Evolutionary conservation across 2,113 vertebrate species (phyloP).

Genomic region (Coracopsis vasa): DNA sequence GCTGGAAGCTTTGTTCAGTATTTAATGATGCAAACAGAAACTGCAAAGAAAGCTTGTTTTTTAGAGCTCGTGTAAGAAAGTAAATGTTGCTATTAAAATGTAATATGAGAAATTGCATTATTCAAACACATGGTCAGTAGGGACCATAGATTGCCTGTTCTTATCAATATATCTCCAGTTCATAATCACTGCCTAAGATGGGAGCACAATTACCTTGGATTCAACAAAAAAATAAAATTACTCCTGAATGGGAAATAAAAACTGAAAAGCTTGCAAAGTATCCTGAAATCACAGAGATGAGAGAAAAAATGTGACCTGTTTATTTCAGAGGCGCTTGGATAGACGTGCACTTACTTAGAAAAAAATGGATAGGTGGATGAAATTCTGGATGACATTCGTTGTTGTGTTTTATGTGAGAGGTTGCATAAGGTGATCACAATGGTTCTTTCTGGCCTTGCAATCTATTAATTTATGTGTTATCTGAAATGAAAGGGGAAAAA

Average conservation of each 20-base stretch:
- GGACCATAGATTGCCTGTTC: neutral
- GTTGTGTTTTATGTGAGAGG: neutral
- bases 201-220: neutral
- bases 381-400: neutral
- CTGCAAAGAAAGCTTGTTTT: neutral
- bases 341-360: neutral
- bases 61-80: neutral
- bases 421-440: neutral
- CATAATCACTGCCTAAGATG: neutral
- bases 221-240: neutral
- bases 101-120: neutral
- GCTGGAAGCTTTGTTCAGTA: neutral
- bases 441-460: neutral
- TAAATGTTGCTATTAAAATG: neutral
- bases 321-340: neutral
- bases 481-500: neutral
- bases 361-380: neutral
- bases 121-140: neutral
- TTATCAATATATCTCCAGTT: neutral
- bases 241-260: neutral
- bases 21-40: neutral
- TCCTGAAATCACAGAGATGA: neutral
- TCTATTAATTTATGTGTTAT: neutral
- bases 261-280: neutral
- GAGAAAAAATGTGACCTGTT: neutral